Percentiles rank a stretch among this genome's conserved stretches.
phyloP scores from a whole-genome alignment of 2,888 invertebrate genomes.

The Apoda limacodes region DNA sequence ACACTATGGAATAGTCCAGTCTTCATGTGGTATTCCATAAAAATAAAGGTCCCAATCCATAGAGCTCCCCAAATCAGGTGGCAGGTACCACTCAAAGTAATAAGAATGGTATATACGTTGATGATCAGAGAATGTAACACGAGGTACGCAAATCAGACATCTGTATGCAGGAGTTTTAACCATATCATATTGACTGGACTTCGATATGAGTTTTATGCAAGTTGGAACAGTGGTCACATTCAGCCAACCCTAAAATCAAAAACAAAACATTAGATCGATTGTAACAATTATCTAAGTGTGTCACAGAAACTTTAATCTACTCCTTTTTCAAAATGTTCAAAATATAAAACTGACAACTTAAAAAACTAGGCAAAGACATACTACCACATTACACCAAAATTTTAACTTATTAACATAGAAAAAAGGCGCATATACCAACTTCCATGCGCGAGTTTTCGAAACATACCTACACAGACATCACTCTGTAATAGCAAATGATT shows the following conservation, averaged over 20 bases:
- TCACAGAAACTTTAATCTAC: too few species aligned
- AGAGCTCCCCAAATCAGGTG: constrained; percentile 25
- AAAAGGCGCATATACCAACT: too few species aligned
- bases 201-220: constrained; percentile 34
- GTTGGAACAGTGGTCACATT: constrained; percentile 36
- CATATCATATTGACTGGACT: constrained; percentile 24
- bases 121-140: constrained; percentile 33
- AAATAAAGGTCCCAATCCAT: constrained; percentile 37
- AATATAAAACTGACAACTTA: too few species aligned
- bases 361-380: too few species aligned
- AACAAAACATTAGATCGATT: too few species aligned
- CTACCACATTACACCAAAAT: too few species aligned
- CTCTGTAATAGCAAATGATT: too few species aligned
- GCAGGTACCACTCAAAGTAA: constrained; percentile 43
- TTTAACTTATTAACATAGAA: too few species aligned
- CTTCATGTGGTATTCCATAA: constrained; percentile 26
- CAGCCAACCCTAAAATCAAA: constrained; percentile 52
- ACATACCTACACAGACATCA: too few species aligned
- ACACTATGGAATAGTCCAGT: constrained; percentile 18
- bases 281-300: too few species aligned
- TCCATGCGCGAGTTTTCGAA: too few species aligned
- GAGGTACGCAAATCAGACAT: constrained; percentile 43
- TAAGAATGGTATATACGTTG: constrained; percentile 28
- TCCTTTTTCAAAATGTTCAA: too few species aligned
- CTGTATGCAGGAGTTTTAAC: constrained; percentile 32